phyloP scores from a whole-genome alignment of 2,113 vertebrate genomes.

The Solenodon paradoxus region DNA sequence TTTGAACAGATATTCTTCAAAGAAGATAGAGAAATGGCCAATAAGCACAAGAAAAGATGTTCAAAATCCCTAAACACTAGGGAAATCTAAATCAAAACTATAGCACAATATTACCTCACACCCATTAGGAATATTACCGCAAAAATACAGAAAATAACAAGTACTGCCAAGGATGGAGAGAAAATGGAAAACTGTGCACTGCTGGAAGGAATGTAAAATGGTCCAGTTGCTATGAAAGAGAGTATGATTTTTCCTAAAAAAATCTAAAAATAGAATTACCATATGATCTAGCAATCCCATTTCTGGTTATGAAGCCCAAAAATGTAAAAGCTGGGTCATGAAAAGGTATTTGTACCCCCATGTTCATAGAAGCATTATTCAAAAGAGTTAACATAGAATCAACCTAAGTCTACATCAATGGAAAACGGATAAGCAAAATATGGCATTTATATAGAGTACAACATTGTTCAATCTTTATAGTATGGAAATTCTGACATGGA shows the following conservation, averaged over 20 bases:
- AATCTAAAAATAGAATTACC: background rate
- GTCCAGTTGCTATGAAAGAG: background rate
- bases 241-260: background rate
- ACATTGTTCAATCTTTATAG: background rate
- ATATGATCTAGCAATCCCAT: background rate
- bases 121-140: background rate
- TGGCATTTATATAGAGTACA: background rate
- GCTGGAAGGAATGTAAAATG: background rate
- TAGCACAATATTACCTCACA: background rate
- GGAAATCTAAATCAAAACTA: background rate
- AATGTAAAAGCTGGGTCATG: background rate
- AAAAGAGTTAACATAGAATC: background rate
- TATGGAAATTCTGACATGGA: background rate
- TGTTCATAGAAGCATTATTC: background rate
- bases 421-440: background rate
- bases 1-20: background rate
- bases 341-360: background rate
- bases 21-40: background rate
- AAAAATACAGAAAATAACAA: background rate
- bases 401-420: background rate
- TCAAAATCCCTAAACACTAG: background rate
- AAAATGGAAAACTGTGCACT: background rate
- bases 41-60: background rate
- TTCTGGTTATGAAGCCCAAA: background rate
- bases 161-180: background rate